Base-by-base conservation (phyloP, 2,888 invertebrate genomes). In the Acronicta psi region DNA sequence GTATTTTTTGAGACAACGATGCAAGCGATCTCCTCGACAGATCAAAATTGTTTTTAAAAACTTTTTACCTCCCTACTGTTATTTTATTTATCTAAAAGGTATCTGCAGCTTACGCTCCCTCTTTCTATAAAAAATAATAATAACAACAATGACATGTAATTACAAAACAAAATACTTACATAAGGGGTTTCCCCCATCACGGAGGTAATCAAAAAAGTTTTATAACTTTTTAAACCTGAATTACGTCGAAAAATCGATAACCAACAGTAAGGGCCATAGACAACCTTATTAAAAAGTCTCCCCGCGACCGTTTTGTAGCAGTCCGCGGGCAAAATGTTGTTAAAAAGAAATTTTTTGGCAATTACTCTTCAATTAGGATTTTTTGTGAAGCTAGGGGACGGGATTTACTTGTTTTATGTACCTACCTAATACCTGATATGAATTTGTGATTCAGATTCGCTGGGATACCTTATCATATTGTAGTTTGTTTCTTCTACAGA, bases 321-420 rank as follows among this genome's bases (percentile, higher is more conserved):
- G 47, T 70, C 51, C 52, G 59, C 53, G 17, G 53, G 59, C 43
- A 64, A 67, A 61, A 69, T 49, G 59, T 74, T 63, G 50, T 66
- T 63, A 59, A 59, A 63, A 73, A 44, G 62, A 72, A 62, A 57
- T 72, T 78, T 77, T 77, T 77, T 70, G 63, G 76, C 69, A 66
- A 78, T 74, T 75, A 70, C 63, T 66, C 63, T 70, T 77, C 71
- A 74, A 70, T 74, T 75, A 75, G 49, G 57, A 25, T 41, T 67
- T 69, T 76, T 77, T 54, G 11, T 38, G 34, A 36, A 52, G 53
- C 51, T 46, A 37, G 52, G 63, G 64, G 54, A 31, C 25, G 52
- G 46, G 60, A 68, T 75, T 68, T 47, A 60, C 76, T 68, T 65
- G 59, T 72, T 75, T 65, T 62, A 68, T 60, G 61, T 5, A 34